Evolutionary conservation across 2,888 invertebrate species (phyloP), one percentile per base, ranked within the genome.

Genomic region (Mimachlamys varia): DNA sequence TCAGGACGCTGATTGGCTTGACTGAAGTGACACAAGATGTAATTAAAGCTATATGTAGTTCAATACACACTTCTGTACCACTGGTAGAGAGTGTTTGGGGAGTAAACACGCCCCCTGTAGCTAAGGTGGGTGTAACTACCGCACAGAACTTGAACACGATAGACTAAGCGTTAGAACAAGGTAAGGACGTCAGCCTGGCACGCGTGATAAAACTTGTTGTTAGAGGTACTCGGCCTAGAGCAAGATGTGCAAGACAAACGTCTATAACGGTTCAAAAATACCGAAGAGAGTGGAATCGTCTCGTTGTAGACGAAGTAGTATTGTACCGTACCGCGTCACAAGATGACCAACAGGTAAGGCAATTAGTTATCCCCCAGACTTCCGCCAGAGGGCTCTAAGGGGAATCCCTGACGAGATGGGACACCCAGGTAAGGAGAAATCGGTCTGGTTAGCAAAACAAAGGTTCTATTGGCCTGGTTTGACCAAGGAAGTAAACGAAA

Each of bases 1-100:
- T 90, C 76, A 38, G 7, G 91, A 90, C 88, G 90, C 90, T 7
- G 92, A 90, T 89, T 89, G 44, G 88, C 19, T n/a, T 88, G 5
- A 53, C 53, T 37, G 7, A 53, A 44, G 10, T 49, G n/a, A 88
- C 55, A 33, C 17, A n/a, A 5, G 22, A n/a, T 27, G 88, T 38
- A 3, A 88, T 90, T 22, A 55, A 88, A 55, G 88, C 53, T 38
- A 55, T 88, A 19, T 87, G 89, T n/a, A 17, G 10, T 76, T 33
- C 89, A n/a, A 88, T 55, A 12, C 5, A 13, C 4, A 49, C 53
- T 5, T 27, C 87, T 37, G 55, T 55, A 13, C 89, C 89, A 27
- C 37, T 49, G 17, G 89, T n/a, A 50, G 33, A 49, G 27, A 38
- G 89, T 49, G 17, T n/a, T n/a, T n/a, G n/a, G n/a, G n/a, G n/a